These are phyloP conservation scores for Sebastes dallii DNA, from an alignment of 2,797 vertebrate genomes.

Conservation along the genomic window DNA sequence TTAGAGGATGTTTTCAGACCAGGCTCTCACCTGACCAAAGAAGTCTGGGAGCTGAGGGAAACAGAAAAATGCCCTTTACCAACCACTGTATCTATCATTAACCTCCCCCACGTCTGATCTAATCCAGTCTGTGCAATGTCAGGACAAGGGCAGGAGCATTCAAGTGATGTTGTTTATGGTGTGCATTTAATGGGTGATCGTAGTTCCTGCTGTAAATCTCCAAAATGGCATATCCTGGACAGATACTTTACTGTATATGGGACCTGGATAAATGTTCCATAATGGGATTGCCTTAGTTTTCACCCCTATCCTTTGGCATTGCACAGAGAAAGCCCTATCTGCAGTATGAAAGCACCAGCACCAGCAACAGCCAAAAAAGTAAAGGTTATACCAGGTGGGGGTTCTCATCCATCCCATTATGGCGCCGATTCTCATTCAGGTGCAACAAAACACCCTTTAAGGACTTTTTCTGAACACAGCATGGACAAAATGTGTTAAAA, in stretches of 20 bases:
- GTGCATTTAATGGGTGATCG: background rate
- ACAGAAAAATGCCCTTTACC: constrained; percentile 79
- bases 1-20: constrained; percentile 75
- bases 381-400: constrained; percentile 77
- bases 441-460: constrained; percentile 83
- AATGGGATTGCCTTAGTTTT: background rate
- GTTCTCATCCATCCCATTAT: constrained; percentile 76
- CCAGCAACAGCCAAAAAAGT: constrained; percentile 52
- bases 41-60: constrained; percentile 77
- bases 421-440: constrained; percentile 80
- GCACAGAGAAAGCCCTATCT: constrained; percentile 67
- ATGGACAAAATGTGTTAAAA: constrained; percentile 69
- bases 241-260: background rate
- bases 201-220: constrained; percentile 9
- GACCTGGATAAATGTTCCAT: background rate
- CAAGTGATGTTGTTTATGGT: background rate
- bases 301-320: constrained; percentile 59
- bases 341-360: constrained; percentile 66
- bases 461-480: constrained; percentile 83
- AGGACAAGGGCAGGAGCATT: constrained; percentile 42
- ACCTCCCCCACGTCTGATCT: constrained; percentile 48
- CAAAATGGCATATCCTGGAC: background rate
- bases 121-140: constrained; percentile 76
- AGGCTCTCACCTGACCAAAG: constrained; percentile 79
- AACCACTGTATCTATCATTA: constrained; percentile 57